Base-by-base conservation (phyloP, 2,113 vertebrate genomes). In the Nibea coibor region DNA sequence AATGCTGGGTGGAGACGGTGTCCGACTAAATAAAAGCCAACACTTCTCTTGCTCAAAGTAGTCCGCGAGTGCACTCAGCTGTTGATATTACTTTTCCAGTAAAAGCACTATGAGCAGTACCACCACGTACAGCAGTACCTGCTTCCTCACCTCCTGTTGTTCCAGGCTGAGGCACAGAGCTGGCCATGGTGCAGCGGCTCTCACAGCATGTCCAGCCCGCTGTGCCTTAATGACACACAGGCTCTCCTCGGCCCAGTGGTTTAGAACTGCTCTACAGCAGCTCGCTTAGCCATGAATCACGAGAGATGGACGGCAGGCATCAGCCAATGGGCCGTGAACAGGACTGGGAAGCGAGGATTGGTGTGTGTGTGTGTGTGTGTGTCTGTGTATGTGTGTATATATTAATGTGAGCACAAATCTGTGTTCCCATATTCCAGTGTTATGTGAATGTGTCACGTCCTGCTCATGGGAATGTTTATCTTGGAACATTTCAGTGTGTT, bases 321-420 rank as follows among this genome's bases (percentile, higher is more conserved):
- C 77, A 75, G 87, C 89, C 91, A 93, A 92, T 91, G 91, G 90
- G 85, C 89, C 83, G n/a, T 93, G 87, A 93, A 90, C 89, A 78
- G 78, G 74, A 72, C 85, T 80, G 76, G 85, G 72, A 82, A 90
- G 77, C 76, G 76, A 82, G 70, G 71, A 70, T 83, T 62, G 68
- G 83, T 83, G 80, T 89, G 85, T 80, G 58, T 71, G 12, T 71
- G 24, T 58, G 53, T 56, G 54, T 53, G 78, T 63, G 1, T 26
- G 51, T 50, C 47, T 47, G 78, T 71, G 85, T 81, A 71, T 89
- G 78, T 80, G 63, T 73, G 19, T 45, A 54, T 86, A 58, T 77
- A 43, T 69, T 78, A 78, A 69, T 72, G 20, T 43, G 19, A 64
- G 62, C 51, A 63, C 66, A 82, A 78, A 88, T 74, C 85, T 89